Evolutionary conservation across 2,113 vertebrate genomes (phyloP).

Genomic region (Cryptomyrus ogoouensis): DNA sequence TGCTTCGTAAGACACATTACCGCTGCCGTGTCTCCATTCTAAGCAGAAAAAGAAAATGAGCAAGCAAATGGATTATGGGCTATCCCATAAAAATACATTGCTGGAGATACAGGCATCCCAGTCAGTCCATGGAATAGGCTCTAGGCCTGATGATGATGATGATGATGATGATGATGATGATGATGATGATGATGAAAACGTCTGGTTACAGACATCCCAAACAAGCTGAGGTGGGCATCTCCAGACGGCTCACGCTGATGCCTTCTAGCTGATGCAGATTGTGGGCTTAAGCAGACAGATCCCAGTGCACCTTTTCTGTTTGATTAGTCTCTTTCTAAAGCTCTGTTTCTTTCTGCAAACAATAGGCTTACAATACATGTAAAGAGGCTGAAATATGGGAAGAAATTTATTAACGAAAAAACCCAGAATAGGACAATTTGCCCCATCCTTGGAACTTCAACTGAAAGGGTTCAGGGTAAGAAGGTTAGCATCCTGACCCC

Average conservation of each 20-base stretch:
- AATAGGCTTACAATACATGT: neutral
- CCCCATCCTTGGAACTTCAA: neutral
- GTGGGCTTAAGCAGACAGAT: neutral
- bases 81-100: neutral
- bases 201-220: neutral
- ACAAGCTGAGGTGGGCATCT: neutral
- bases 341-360: neutral
- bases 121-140: neutral
- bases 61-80: neutral
- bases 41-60: neutral
- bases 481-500: neutral
- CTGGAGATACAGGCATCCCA: neutral
- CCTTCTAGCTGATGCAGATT: neutral
- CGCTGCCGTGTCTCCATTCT: neutral
- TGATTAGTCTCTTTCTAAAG: neutral
- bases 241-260: neutral
- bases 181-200: neutral
- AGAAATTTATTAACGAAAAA: neutral
- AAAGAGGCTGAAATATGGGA: neutral
- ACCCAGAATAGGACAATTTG: neutral
- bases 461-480: neutral
- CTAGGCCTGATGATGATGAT: neutral
- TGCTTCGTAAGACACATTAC: neutral
- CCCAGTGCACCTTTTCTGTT: neutral
- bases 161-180: neutral